A percentile compares a stretch with the other conserved stretches of the same genome.
Evolutionary conservation across 2,888 invertebrate genomes (phyloP).

Genomic region (Ligdia adustata): DNA sequence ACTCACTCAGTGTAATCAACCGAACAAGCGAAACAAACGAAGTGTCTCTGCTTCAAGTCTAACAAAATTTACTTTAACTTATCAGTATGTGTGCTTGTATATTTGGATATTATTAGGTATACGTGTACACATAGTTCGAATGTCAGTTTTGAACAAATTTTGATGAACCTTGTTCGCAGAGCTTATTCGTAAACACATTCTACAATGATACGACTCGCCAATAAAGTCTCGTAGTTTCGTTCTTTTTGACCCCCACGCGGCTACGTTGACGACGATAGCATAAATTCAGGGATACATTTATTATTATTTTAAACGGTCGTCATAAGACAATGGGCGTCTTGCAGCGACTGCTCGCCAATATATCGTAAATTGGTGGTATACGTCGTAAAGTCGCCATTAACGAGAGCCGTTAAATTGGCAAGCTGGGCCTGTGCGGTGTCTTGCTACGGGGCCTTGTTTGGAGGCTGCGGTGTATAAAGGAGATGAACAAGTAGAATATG

Average conservation of each 20-base stretch:
- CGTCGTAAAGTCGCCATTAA: constrained; percentile 76
- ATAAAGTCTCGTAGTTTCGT: neutral
- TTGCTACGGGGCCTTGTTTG: constrained; percentile 25
- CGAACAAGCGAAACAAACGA: too few relatives aligned
- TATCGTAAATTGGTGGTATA: constrained; percentile 75
- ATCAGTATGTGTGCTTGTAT: too few relatives aligned
- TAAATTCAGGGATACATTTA: neutral
- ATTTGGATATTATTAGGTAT: too few relatives aligned
- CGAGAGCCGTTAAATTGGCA: constrained; percentile 70
- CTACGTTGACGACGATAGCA: neutral
- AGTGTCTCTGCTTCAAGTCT: too few relatives aligned
- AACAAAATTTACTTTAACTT: too few relatives aligned
- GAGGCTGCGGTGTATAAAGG: neutral
- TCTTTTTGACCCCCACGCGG: neutral
- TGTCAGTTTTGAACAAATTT: too few relatives aligned
- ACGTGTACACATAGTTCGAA: too few relatives aligned
- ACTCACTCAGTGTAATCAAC: too few relatives aligned
- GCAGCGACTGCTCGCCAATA: constrained; percentile 72
- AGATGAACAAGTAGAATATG: too few relatives aligned
- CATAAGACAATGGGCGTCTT: constrained; percentile 51
- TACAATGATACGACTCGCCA: too few relatives aligned
- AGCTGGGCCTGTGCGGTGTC: constrained; percentile 56
- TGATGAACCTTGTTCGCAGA: too few relatives aligned
- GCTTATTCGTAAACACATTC: too few relatives aligned
- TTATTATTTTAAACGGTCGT: constrained; percentile 18